Percentiles rank a stretch among this genome's conserved stretches.
Evolutionary conservation across 2,113 vertebrate genomes (phyloP).

Genomic region (Papio anubis): DNA sequence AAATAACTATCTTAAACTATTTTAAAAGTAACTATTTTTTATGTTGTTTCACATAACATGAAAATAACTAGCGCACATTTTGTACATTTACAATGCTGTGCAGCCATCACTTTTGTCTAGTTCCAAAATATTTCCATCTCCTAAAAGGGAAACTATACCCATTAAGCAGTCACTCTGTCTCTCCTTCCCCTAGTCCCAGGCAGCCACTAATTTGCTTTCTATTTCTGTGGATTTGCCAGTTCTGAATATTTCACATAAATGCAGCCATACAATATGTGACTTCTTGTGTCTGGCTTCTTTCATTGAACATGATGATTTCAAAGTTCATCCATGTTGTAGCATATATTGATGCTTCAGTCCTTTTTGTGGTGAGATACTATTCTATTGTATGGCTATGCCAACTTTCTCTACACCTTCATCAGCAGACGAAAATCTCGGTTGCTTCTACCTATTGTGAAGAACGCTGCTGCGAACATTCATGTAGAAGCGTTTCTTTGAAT

Average conservation of each 20-base stretch:
- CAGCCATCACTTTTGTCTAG: not conserved
- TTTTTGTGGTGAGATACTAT: not conserved
- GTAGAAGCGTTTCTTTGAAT: not conserved
- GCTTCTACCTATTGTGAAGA: not conserved
- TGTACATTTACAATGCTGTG: not conserved
- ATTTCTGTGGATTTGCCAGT: not conserved
- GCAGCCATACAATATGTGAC: not conserved
- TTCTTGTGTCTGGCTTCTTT: not conserved
- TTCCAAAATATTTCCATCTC: not conserved
- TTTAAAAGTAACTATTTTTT: not conserved
- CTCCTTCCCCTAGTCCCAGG: not conserved
- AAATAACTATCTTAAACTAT: too few species aligned
- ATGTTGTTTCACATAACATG: too few species aligned
- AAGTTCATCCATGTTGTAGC: not conserved
- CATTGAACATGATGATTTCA: not conserved
- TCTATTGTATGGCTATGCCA: not conserved
- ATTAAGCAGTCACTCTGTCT: not conserved
- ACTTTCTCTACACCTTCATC: not conserved
- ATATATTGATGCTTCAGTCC: not conserved
- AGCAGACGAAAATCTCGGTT: not conserved
- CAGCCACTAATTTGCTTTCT: not conserved
- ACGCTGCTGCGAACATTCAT: not conserved
- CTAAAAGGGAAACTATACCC: not conserved
- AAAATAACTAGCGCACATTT: not conserved
- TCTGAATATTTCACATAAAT: not conserved